Percentiles rank a stretch among this genome's conserved stretches.
Conservation (phyloP, 2,888 invertebrate genomes). For the Acronicta alni region DNA sequence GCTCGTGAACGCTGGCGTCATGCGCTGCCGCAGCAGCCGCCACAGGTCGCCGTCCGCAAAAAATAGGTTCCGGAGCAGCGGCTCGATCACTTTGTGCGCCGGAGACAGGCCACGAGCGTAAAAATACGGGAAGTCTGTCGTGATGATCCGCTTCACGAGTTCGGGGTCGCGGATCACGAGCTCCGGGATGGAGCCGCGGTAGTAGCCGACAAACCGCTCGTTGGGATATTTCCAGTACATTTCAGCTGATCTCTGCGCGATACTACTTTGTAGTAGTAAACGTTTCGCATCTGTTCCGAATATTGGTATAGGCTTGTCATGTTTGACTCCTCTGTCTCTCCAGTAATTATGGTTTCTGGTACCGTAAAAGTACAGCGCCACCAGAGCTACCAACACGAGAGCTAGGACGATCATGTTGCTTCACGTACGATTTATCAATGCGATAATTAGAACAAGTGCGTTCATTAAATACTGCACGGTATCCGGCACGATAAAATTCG, state of each 20-base stretch:
- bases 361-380: slow-evolving; percentile 65
- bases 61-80: slow-evolving; percentile 72
- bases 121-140: slow-evolving; percentile 71
- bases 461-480: slow-evolving; percentile 39
- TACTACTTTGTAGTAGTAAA: slow-evolving; percentile 64
- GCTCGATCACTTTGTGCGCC: slow-evolving; percentile 64
- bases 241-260: slow-evolving; percentile 64
- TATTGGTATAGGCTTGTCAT: slow-evolving; percentile 69
- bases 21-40: slow-evolving; percentile 73
- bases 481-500: slow-evolving; percentile 36
- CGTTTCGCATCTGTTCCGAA: slow-evolving; percentile 69
- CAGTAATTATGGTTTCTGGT: slow-evolving; percentile 69
- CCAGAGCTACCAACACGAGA: slow-evolving; percentile 46
- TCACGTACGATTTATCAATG: slow-evolving; percentile 9
- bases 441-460: not conserved
- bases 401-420: slow-evolving; percentile 51
- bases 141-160: slow-evolving; percentile 68
- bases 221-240: slow-evolving; percentile 71
- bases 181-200: slow-evolving; percentile 64
- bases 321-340: slow-evolving; percentile 66
- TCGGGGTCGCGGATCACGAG: slow-evolving; percentile 74
- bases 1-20: slow-evolving; percentile 75
- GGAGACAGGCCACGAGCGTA: slow-evolving; percentile 68
- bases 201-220: slow-evolving; percentile 73
- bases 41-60: slow-evolving; percentile 75